These are phyloP conservation scores for Cremastobaeus sp. DNA, from an alignment of 2,888 invertebrate genomes.

Conservation along the genomic window DNA sequence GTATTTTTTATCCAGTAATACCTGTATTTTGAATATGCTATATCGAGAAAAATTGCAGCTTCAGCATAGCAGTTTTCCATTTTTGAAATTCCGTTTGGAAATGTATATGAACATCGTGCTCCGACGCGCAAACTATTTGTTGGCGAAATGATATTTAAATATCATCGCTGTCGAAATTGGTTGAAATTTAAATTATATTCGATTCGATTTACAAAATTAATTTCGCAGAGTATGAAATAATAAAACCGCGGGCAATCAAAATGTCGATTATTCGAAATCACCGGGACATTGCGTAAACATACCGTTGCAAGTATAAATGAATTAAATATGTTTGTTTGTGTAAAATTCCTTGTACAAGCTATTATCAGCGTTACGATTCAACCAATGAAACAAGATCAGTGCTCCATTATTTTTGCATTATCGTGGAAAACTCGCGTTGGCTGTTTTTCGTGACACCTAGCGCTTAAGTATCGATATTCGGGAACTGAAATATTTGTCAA, in stretches of 20 bases:
- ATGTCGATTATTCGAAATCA: not conserved
- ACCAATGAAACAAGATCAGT: not conserved
- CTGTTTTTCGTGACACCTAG: not conserved
- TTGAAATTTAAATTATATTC: too few species aligned
- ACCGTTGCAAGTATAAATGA: slow-evolving; percentile 2
- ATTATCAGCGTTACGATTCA: slow-evolving; percentile 3
- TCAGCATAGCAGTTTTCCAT: too few species aligned
- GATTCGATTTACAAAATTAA: too few species aligned
- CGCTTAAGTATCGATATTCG: slow-evolving; percentile 3
- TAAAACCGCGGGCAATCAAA: not conserved
- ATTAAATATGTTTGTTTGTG: slow-evolving; percentile 9
- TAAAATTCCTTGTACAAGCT: slow-evolving; percentile 1
- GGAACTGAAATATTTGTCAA: slow-evolving; percentile 7
- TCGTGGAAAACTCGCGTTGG: too few species aligned
- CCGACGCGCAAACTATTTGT: not conserved
- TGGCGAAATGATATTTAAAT: too few species aligned
- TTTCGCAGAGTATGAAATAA: too few species aligned
- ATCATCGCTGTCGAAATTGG: too few species aligned
- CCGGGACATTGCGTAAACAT: not conserved
- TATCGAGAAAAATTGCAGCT: too few species aligned
- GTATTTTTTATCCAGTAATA: too few species aligned
- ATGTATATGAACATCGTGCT: too few species aligned
- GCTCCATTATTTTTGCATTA: slow-evolving; percentile 3
- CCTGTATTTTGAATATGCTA: too few species aligned
- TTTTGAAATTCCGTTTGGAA: too few species aligned